Conservation (phyloP, 2,888 invertebrate genomes). For the Leptarthrus brevirostris region DNA sequence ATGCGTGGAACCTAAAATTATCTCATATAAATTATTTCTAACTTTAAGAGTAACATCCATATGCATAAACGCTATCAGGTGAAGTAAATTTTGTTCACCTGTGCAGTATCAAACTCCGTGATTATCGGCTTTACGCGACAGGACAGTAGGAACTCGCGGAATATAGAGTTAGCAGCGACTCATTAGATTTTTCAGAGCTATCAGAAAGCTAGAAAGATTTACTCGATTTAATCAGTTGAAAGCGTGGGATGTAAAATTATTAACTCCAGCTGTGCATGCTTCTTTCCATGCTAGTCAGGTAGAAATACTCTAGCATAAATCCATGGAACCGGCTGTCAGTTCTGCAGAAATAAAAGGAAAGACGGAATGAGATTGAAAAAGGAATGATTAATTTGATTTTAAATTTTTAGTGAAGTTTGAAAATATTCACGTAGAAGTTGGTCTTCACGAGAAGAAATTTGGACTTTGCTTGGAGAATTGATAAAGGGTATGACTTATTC, state of each 20-base stretch:
- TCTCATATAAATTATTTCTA: slow-evolving; percentile 24
- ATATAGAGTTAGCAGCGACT: slow-evolving; percentile 13
- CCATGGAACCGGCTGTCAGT: background rate
- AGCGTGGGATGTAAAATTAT: slow-evolving; percentile 44
- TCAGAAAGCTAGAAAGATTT: slow-evolving; percentile 28
- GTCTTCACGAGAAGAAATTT: no score
- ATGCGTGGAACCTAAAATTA: slow-evolving; percentile 4
- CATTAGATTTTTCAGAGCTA: slow-evolving; percentile 15
- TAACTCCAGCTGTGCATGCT: slow-evolving; percentile 33
- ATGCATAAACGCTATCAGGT: slow-evolving; percentile 1
- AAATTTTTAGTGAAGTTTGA: background rate
- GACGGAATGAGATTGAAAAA: background rate
- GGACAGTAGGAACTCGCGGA: slow-evolving; percentile 1
- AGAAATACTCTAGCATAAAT: no score
- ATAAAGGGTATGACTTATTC: no score
- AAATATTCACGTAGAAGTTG: no score
- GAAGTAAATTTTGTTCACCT: slow-evolving; percentile 33
- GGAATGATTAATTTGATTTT: background rate
- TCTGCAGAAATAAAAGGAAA: background rate
- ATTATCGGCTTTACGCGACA: slow-evolving; percentile 8
- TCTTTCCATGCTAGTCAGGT: background rate
- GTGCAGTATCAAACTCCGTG: slow-evolving; percentile 8
- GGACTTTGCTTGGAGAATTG: no score
- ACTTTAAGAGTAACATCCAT: slow-evolving; percentile 14
- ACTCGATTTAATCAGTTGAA: slow-evolving; percentile 26